Evolutionary conservation across 2,888 invertebrate genomes (phyloP), one percentile per base, ranked within the genome.

Genomic region (Neria commutata): DNA sequence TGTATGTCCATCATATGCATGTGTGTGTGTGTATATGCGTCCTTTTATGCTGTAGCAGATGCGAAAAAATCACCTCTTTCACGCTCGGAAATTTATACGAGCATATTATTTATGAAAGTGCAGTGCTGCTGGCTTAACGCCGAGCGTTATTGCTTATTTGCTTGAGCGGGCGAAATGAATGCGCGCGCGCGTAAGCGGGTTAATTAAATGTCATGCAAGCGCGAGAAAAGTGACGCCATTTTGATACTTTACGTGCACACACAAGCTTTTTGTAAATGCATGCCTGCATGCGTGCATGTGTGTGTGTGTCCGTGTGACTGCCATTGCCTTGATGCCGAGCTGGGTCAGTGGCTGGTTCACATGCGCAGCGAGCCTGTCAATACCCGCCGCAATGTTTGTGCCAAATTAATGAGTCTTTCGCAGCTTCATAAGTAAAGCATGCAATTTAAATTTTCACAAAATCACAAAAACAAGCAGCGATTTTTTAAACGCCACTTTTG

Each of bases 201-300:
- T 76, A 76, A 76, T 76, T 76, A 77, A 75, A 75, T 75, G 73
- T 70, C 74, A 70, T 70, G 70, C n/a, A n/a, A n/a, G n/a, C 76
- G 75, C 76, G 77, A 73, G 73, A 70, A 75, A 76, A 75, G 68
- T 74, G 73, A 70, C 74, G 74, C 71, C 75, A 73, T 73, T 74
- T 72, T 74, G 68, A 67, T 73, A 71, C 72, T 72, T 74, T 29
- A 8, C 11, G n/a, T n/a, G n/a, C n/a, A n/a, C n/a, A n/a, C n/a
- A n/a, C n/a, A n/a, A n/a, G n/a, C n/a, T n/a, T n/a, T n/a, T n/a
- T n/a, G n/a, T n/a, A n/a, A n/a, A n/a, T n/a, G n/a, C n/a, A n/a
- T n/a, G n/a, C n/a, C 29, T 24, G 19, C 16, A 40, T 48, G 48
- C 24, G 26, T 51, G 40, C 24, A 45, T 55, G 16, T 54, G 37